Conservation (phyloP, 2,888 invertebrate species). For the Anticlea derivata region DNA sequence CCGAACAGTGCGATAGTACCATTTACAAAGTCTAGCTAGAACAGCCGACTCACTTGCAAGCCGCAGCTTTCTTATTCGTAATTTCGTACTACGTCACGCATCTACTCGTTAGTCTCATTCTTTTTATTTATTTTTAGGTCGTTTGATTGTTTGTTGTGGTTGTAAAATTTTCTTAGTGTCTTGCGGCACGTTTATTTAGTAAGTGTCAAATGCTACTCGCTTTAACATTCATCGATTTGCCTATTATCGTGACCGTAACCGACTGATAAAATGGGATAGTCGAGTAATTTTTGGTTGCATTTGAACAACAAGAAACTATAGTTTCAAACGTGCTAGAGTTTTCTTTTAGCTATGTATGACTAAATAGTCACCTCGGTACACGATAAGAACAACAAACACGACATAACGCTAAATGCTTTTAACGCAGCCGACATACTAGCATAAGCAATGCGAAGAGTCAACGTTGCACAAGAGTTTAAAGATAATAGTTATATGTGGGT, state of each 20-base stretch:
- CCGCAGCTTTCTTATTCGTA: background rate
- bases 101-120: too few relatives aligned
- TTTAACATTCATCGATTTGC: too few relatives aligned
- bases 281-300: background rate
- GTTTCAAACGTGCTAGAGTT: background rate
- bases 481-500: constrained; percentile 37
- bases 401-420: constrained; percentile 43
- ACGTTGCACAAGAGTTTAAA: constrained; percentile 40
- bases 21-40: constrained; percentile 7
- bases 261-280: constrained; percentile 1
- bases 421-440: constrained; percentile 42
- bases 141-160: too few relatives aligned
- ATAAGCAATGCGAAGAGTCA: constrained; percentile 42
- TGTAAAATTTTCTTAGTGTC: too few relatives aligned
- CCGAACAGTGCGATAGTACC: constrained; percentile 11
- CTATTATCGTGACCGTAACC: background rate
- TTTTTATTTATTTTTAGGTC: too few relatives aligned
- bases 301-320: background rate
- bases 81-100: background rate
- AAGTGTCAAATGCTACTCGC: too few relatives aligned
- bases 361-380: constrained; percentile 38
- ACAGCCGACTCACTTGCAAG: constrained; percentile 8
- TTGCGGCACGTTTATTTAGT: too few relatives aligned
- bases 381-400: constrained; percentile 51
- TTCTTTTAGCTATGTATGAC: constrained; percentile 14